Percentiles rank a stretch among this genome's conserved stretches.
These are phyloP conservation scores for Actinia tenebrosa DNA, from an alignment of 64 coral and sea anemone genomes.

Conservation along the genomic window DNA sequence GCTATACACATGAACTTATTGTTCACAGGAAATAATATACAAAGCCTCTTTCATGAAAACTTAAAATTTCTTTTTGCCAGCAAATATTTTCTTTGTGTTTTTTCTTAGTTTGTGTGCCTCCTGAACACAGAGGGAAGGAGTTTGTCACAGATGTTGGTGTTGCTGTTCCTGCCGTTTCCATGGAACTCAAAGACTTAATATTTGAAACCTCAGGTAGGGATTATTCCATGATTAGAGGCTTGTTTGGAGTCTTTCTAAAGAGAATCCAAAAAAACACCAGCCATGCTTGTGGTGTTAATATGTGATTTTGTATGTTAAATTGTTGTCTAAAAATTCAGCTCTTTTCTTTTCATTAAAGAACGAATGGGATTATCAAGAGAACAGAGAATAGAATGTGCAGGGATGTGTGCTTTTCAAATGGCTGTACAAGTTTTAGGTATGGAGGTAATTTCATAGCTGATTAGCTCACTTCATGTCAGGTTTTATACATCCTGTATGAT, in stretches of 20 bases:
- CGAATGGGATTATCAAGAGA: conserved; percentile 18
- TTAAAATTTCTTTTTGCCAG: neutral
- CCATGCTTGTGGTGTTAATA: too few relatives aligned
- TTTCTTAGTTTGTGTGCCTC: conserved; percentile 14
- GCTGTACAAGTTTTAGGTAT: conserved; percentile 16
- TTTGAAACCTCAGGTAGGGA: conserved; percentile 11
- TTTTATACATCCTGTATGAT: too few relatives aligned
- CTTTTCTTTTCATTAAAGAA: conserved; percentile 8
- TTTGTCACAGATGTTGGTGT: conserved; percentile 5
- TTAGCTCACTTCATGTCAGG: too few relatives aligned
- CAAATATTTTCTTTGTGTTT: neutral
- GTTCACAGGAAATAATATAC: too few relatives aligned
- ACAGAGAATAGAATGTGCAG: conserved; percentile 22
- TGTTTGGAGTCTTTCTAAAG: too few relatives aligned
- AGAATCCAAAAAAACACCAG: too few relatives aligned
- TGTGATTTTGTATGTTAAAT: too few relatives aligned
- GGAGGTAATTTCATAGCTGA: neutral
- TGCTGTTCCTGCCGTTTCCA: conserved; percentile 5
- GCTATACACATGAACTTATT: too few relatives aligned
- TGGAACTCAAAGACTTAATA: conserved; percentile 2
- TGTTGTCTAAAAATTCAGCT: neutral
- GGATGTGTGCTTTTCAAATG: conserved; percentile 21
- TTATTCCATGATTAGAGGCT: neutral
- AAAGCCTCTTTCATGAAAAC: too few relatives aligned
- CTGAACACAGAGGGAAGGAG: conserved; percentile 27